Conservation (phyloP, 1,140 invertebrate species). For the Drosophila lowei region DNA sequence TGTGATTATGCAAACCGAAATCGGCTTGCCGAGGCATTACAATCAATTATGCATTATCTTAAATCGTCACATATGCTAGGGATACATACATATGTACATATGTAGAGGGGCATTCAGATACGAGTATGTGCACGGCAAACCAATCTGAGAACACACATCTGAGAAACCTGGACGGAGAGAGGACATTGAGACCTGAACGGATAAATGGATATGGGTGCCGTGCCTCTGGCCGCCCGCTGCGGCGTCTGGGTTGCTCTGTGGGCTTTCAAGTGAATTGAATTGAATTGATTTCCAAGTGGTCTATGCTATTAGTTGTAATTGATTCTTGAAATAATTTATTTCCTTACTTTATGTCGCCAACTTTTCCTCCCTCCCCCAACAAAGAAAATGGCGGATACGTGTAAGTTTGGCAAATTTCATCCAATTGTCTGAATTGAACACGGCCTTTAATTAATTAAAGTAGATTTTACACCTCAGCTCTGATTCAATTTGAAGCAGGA, state of each 20-base stretch:
- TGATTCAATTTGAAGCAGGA: slow-evolving; percentile 7
- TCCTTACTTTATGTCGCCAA: slow-evolving; percentile 65
- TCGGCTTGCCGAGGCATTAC: slow-evolving; percentile 59
- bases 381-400: not conserved
- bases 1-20: slow-evolving; percentile 32
- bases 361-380: not conserved
- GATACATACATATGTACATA: slow-evolving; percentile 7
- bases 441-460: slow-evolving; percentile 52
- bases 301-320: slow-evolving; percentile 72
- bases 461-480: slow-evolving; percentile 31
- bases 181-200: slow-evolving; percentile 47
- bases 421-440: slow-evolving; percentile 24
- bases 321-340: slow-evolving; percentile 74
- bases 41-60: slow-evolving; percentile 69
- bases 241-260: slow-evolving; percentile 10
- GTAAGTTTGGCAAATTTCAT: slow-evolving; percentile 45
- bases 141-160: slow-evolving; percentile 15
- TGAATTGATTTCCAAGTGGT: slow-evolving; percentile 70
- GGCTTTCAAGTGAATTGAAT: slow-evolving; percentile 65
- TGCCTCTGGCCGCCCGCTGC: slow-evolving; percentile 20
- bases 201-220: slow-evolving; percentile 35
- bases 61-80: slow-evolving; percentile 60
- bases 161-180: slow-evolving; percentile 7
- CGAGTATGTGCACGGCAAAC: not conserved
- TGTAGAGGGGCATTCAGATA: not conserved